These are phyloP conservation scores for Monomorium pharaonis DNA, from an alignment of 1,140 invertebrate genomes.

Conservation along the genomic window DNA sequence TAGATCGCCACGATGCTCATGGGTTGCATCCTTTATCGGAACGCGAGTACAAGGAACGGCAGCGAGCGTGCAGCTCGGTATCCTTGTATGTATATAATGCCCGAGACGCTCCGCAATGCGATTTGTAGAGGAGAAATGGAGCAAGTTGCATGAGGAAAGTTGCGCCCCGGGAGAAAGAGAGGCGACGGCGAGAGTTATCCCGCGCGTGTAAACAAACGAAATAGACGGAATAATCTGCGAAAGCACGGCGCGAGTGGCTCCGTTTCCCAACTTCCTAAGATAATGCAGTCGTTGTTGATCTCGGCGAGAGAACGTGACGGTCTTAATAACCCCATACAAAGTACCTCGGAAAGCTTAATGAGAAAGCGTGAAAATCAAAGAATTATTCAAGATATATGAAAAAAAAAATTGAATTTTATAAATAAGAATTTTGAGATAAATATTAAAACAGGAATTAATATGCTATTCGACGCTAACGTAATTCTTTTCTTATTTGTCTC, in stretches of 20 bases:
- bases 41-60: conserved; percentile 37
- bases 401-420: background rate
- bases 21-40: conserved; percentile 63
- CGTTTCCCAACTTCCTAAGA: conserved; percentile 42
- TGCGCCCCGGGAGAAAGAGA: conserved; percentile 38
- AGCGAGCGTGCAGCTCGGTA: conserved; percentile 33
- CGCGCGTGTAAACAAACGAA: conserved; percentile 53
- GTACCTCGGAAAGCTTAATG: background rate
- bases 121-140: conserved; percentile 61
- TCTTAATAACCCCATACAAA: conserved; percentile 39
- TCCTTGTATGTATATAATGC: conserved; percentile 44
- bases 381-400: background rate
- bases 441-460: background rate
- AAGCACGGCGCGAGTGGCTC: conserved; percentile 20
- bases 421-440: background rate
- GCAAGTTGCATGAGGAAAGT: conserved; percentile 69
- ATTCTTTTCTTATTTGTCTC: background rate
- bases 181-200: conserved; percentile 38
- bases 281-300: conserved; percentile 37
- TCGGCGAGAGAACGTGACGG: conserved; percentile 3
- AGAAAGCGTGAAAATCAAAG: background rate
- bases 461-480: no score
- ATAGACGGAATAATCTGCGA: conserved; percentile 54
- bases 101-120: conserved; percentile 56
- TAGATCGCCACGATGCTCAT: conserved; percentile 44